Base-by-base conservation (phyloP, 53 echinoderm and acorn worm genomes). In the Paracentrotus lividus region DNA sequence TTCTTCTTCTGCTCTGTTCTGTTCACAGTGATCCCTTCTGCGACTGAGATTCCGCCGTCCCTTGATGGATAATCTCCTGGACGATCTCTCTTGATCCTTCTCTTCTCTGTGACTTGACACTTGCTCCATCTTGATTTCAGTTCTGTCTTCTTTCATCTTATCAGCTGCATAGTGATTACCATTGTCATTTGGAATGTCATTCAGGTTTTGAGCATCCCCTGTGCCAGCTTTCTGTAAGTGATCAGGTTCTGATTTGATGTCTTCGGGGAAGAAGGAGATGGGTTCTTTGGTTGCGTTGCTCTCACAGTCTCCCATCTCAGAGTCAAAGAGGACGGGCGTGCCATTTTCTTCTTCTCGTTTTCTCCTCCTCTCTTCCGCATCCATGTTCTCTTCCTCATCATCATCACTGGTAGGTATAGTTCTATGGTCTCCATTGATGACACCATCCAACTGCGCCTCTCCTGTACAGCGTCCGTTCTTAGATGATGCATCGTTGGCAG, bases 261-360 rank as follows among this genome's bases (percentile, higher is more conserved):
- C 56, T 55, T 56, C 36, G 33, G 20, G 26, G 56, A 33, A 16
- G 86, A 32, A 53, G 27, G 53, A 20, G 24, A 20, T 27, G 34
- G 57, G 86, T 47, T 47, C 47, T 13, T 0, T 16, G 3, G 54
- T 24, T 15, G 81, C 32, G 12, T 88, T 76, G 40, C 59, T 88
- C 42, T 76, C 88, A 55, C 88, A 90, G 12, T 89, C 55, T 21
- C 49, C 88, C 42, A 92, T 42, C 44, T 96, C 96, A 7, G 96
- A 94, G 57, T 96, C 96, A 45, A 96, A 96, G 84, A 96, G 94
- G 16, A 87, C 77, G 21, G 96, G 96, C 24, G 96, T 96, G 9
- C 69, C 60, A 59, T 96, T 87, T 42, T 91, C 85, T 55, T 93
- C 59, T 20, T 51, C 88, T 43, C 96, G 92, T 24, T 42, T 36